Percentiles rank a stretch among this genome's conserved stretches.
Evolutionary conservation across 2,797 vertebrate species (phyloP).

Genomic region (Threskiornis aethiopicus): DNA sequence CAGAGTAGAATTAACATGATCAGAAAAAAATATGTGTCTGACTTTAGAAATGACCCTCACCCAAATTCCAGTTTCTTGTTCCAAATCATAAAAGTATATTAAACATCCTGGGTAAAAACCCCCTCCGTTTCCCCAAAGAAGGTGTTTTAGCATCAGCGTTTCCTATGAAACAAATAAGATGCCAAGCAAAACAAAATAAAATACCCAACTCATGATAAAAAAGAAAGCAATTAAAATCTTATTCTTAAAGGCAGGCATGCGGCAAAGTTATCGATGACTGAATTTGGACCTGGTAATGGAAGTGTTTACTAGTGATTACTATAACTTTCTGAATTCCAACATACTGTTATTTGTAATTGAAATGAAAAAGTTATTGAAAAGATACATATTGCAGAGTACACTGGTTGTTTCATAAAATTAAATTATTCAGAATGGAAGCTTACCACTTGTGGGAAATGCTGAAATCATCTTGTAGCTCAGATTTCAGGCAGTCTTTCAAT

Average conservation of each 20-base stretch:
- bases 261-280: neutral
- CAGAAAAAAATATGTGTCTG: neutral
- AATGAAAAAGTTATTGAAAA: neutral
- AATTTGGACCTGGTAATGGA: neutral
- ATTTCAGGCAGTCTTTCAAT: neutral
- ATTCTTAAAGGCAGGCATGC: neutral
- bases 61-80: neutral
- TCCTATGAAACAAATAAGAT: neutral
- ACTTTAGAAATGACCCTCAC: accelerated
- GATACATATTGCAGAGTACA: neutral
- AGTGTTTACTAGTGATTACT: neutral
- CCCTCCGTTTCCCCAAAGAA: neutral
- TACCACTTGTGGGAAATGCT: neutral
- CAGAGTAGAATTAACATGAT: neutral
- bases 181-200: neutral
- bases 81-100: neutral
- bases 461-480: neutral
- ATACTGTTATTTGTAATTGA: neutral
- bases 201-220: neutral
- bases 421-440: neutral
- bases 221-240: neutral
- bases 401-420: neutral
- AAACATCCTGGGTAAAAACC: neutral
- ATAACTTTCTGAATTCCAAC: neutral
- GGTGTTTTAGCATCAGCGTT: neutral